These are phyloP conservation scores for Meda fulgida DNA, from an alignment of 2,797 vertebrate genomes.

Conservation along the genomic window DNA sequence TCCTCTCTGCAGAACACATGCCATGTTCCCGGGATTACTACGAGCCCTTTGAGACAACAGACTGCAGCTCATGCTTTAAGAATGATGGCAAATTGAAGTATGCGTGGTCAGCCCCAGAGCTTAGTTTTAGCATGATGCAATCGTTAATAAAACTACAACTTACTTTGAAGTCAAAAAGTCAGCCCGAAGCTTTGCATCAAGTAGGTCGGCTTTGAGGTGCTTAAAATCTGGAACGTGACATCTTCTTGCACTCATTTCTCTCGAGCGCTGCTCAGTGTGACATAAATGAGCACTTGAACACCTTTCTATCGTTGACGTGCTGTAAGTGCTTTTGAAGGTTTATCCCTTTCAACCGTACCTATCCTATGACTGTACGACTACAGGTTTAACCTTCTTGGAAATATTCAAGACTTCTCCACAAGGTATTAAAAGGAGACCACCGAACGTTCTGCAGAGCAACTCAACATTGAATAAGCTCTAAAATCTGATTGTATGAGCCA, in stretches of 20 bases:
- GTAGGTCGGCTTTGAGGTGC: conserved; percentile 47
- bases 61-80: conserved; percentile 22
- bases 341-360: conserved; percentile 48
- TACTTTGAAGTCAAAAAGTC: conserved; percentile 47
- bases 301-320: conserved; percentile 46
- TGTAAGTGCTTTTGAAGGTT: conserved; percentile 52
- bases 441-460: background rate
- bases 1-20: conserved; percentile 64
- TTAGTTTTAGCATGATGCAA: conserved; percentile 14
- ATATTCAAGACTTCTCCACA: conserved; percentile 2
- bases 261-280: conserved; percentile 42
- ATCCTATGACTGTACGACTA: conserved; percentile 46
- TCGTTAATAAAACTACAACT: conserved; percentile 18
- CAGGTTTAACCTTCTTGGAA: conserved; percentile 17
- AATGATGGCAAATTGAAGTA: conserved; percentile 5
- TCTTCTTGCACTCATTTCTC: conserved; percentile 40
- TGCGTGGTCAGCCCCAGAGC: background rate
- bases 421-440: background rate
- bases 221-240: conserved; percentile 52
- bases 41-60: conserved; percentile 38
- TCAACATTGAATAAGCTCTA: background rate
- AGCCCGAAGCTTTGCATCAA: conserved; percentile 37
- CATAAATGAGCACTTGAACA: conserved; percentile 54
- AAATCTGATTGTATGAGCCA: background rate
- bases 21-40: conserved; percentile 59